Evolutionary conservation across 2,113 vertebrate species (phyloP).

Genomic region (Coracopsis vasa): DNA sequence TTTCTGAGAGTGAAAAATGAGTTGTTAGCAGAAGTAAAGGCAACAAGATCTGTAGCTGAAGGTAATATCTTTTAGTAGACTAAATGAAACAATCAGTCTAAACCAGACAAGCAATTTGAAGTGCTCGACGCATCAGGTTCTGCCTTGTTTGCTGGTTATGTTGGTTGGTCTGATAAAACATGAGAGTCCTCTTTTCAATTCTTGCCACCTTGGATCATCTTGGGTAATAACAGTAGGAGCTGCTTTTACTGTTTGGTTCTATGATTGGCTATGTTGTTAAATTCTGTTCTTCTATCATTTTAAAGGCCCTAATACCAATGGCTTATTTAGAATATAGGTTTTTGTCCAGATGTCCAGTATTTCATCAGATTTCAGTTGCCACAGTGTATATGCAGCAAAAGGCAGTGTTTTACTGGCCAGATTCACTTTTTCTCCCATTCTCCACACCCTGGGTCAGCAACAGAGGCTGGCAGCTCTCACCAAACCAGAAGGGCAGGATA

Average conservation of each 20-base stretch:
- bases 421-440: not conserved
- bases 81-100: not conserved
- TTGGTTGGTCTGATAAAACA: not conserved
- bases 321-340: not conserved
- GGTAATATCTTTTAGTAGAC: not conserved
- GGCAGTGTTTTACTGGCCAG: not conserved
- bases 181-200: not conserved
- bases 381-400: not conserved
- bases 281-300: not conserved
- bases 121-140: not conserved
- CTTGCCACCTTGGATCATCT: not conserved
- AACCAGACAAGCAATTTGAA: not conserved
- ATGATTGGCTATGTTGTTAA: not conserved
- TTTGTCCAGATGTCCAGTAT: not conserved
- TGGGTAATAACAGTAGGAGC: not conserved
- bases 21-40: not conserved
- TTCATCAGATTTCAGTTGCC: not conserved
- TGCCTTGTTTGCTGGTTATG: not conserved
- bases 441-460: fast-evolving
- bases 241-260: not conserved
- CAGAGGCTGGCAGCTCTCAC: not conserved
- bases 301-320: not conserved
- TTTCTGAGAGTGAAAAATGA: not conserved
- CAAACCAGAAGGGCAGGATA: not conserved
- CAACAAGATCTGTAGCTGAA: not conserved